Conservation (phyloP, 2,797 vertebrate species). For the Sebastiscus tertius region DNA sequence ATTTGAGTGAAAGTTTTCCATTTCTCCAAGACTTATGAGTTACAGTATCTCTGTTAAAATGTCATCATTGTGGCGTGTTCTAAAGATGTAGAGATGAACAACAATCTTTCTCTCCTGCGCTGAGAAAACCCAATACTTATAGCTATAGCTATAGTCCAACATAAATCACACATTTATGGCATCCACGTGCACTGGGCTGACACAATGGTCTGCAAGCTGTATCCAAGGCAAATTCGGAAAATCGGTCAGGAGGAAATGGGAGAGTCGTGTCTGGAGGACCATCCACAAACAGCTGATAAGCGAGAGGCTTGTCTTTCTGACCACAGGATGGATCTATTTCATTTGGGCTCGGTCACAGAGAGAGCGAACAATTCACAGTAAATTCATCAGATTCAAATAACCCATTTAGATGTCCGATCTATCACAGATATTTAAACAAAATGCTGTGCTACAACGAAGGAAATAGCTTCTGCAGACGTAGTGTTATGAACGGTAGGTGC, state of each 20-base stretch:
- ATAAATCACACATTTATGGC: constrained; percentile 63
- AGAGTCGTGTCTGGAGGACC: constrained; percentile 35
- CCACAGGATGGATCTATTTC: constrained; percentile 9
- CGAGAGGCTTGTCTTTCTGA: constrained; percentile 24
- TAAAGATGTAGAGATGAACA: constrained; percentile 3
- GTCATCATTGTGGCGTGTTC: neutral
- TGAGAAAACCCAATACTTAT: constrained; percentile 13
- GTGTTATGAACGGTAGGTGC: neutral
- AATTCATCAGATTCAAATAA: constrained; percentile 12
- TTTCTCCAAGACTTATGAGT: constrained; percentile 3
- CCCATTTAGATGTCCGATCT: neutral
- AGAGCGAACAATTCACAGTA: neutral
- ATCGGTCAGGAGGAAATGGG: constrained; percentile 59
- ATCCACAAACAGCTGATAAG: constrained; percentile 43
- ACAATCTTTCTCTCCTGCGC: neutral
- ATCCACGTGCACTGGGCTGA: constrained; percentile 38
- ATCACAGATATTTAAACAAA: neutral
- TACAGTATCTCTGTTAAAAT: neutral
- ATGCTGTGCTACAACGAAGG: neutral
- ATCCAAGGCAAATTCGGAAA: constrained; percentile 66
- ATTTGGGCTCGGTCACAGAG: neutral
- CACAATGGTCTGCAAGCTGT: constrained; percentile 10
- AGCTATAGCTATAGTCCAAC: constrained; percentile 17
- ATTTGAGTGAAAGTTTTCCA: constrained; percentile 40
- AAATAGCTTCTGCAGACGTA: neutral